Conservation (phyloP, 2,888 invertebrate species). For the Apodemia zela region DNA sequence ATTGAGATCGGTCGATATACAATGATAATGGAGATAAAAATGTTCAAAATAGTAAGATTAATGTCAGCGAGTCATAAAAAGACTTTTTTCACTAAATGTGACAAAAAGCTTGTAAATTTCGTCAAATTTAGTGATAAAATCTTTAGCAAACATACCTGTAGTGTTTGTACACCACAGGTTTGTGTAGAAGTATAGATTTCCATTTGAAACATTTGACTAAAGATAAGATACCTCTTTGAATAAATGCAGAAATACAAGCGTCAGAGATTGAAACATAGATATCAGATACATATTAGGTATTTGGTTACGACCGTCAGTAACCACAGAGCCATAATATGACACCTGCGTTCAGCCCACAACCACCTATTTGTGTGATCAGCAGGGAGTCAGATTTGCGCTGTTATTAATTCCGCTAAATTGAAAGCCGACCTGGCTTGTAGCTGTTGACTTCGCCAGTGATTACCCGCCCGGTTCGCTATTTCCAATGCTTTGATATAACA, state of each 20-base stretch:
- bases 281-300: constrained; percentile 11
- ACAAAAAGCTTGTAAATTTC: too few relatives aligned
- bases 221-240: too few relatives aligned
- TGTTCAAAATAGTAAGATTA: too few relatives aligned
- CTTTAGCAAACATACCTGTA: too few relatives aligned
- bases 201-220: too few relatives aligned
- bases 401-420: constrained; percentile 65
- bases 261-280: constrained; percentile 3
- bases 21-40: too few relatives aligned
- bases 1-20: too few relatives aligned
- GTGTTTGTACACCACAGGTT: too few relatives aligned
- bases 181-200: too few relatives aligned
- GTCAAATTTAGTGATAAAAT: too few relatives aligned
- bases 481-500: constrained; percentile 34
- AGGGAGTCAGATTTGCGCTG: constrained; percentile 46
- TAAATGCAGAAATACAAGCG: background rate
- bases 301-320: constrained; percentile 20
- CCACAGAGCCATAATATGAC: constrained; percentile 33
- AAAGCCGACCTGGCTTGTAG: constrained; percentile 50
- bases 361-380: constrained; percentile 35
- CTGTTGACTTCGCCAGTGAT: constrained; percentile 35
- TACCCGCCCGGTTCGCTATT: constrained; percentile 36
- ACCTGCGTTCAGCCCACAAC: constrained; percentile 30
- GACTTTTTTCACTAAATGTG: too few relatives aligned
- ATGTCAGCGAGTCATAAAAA: too few relatives aligned